Percentiles rank a stretch among this genome's conserved stretches.
Evolutionary conservation across 2,113 vertebrate species (phyloP).

Genomic region (Craseonycteris thonglongyai): DNA sequence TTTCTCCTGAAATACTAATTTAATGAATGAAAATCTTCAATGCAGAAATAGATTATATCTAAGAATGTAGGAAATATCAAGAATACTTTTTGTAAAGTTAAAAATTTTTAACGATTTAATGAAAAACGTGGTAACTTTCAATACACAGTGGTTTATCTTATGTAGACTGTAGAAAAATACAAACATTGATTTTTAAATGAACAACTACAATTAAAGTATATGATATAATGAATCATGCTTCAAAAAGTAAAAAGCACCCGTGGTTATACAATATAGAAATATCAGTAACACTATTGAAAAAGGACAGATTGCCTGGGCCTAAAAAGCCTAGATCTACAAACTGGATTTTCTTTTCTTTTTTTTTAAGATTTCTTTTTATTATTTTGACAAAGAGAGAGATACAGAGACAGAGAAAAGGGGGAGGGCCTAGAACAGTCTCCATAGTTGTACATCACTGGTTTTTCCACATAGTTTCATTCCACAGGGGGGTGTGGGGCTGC

Average conservation of each 20-base stretch:
- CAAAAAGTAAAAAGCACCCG: not conserved
- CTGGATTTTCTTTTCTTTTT: not conserved
- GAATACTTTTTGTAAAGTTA: not conserved
- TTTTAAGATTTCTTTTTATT: too few relatives aligned
- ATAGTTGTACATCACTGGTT: too few relatives aligned
- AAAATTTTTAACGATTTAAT: not conserved
- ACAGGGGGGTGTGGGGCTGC: too few relatives aligned
- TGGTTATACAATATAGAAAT: not conserved
- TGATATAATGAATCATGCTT: not conserved
- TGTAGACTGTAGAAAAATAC: not conserved
- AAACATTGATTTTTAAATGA: not conserved
- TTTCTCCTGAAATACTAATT: not conserved
- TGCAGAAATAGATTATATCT: not conserved
- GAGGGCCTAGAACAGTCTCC: too few relatives aligned
- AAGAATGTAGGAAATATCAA: not conserved
- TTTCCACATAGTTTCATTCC: too few relatives aligned
- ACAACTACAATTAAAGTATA: not conserved
- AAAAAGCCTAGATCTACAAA: not conserved
- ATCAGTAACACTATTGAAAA: conserved; percentile 2
- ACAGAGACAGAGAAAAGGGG: too few relatives aligned
- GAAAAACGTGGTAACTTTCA: not conserved
- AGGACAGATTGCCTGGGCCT: not conserved
- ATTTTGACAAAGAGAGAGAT: too few relatives aligned
- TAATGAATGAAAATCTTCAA: conserved; percentile 18
- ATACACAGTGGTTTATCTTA: not conserved